Conservation (phyloP, 2,888 invertebrate genomes). For the Anticlea derivata region DNA sequence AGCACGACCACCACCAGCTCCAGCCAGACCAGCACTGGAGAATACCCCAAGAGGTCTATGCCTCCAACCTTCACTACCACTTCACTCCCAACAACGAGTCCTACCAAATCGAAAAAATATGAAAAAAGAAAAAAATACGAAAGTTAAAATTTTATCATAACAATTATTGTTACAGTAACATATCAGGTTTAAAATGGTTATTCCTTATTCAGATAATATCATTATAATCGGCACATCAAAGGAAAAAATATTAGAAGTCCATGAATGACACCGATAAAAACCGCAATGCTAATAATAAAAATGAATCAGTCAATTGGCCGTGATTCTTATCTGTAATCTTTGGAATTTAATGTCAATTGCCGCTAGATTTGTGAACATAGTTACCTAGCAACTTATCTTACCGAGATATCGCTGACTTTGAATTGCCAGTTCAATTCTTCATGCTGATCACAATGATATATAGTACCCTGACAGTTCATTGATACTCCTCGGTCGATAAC, state of each 20-base stretch:
- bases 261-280: slow-evolving; percentile 5
- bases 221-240: not conserved
- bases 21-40: slow-evolving; percentile 75
- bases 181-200: no score
- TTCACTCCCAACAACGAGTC: not conserved
- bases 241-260: not conserved
- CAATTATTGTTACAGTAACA: no score
- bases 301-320: not conserved
- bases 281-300: slow-evolving; percentile 8
- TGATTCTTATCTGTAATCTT: slow-evolving; percentile 11
- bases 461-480: not conserved
- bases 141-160: not conserved
- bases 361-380: not conserved
- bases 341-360: slow-evolving; percentile 5
- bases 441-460: not conserved
- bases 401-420: slow-evolving; percentile 6
- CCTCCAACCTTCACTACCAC: slow-evolving; percentile 15
- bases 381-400: slow-evolving; percentile 3
- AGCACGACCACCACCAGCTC: slow-evolving; percentile 78
- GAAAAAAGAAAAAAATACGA: not conserved
- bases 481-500: not conserved
- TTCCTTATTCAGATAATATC: not conserved
- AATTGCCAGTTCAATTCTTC: slow-evolving; percentile 1
- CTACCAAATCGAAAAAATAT: not conserved
- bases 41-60: slow-evolving; percentile 74